phyloP scores from a whole-genome alignment of 1,140 invertebrate genomes.

The Bombyx mori region DNA sequence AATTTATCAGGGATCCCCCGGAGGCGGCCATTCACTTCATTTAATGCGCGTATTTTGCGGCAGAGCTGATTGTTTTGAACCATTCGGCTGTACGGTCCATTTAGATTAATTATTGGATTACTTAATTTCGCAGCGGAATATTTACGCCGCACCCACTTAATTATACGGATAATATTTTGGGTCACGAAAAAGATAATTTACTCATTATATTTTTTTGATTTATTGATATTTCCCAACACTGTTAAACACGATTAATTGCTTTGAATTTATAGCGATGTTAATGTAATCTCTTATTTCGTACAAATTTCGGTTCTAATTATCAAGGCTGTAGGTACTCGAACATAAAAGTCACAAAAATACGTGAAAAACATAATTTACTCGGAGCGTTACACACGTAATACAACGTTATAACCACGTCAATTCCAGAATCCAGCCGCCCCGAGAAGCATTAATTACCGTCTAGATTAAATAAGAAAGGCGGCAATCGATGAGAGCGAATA shows the following conservation, averaged over 20 bases:
- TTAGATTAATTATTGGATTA: constrained; percentile 72
- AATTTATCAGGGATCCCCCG: constrained; percentile 69
- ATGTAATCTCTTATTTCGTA: no score
- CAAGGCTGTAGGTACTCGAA: not conserved
- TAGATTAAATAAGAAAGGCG: constrained; percentile 65
- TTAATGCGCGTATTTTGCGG: constrained; percentile 71
- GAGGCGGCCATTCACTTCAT: constrained; percentile 69
- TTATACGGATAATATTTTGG: not conserved
- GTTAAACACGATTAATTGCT: no score
- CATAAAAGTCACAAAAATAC: not conserved
- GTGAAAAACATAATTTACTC: no score
- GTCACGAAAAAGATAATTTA: constrained; percentile 1
- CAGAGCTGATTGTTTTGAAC: constrained; percentile 69
- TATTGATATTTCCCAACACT: no score
- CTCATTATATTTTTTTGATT: not conserved
- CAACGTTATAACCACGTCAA: constrained; percentile 14
- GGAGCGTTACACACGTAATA: not conserved
- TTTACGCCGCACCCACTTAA: constrained; percentile 7
- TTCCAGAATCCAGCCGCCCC: constrained; percentile 19
- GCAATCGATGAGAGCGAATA: constrained; percentile 59
- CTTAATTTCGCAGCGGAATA: constrained; percentile 59
- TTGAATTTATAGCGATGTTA: no score
- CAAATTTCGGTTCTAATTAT: no score
- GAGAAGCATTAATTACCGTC: constrained; percentile 63
- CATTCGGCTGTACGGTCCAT: constrained; percentile 69